These are phyloP conservation scores for Thelaira solivaga DNA, from an alignment of 2,888 invertebrate genomes.

Conservation along the genomic window DNA sequence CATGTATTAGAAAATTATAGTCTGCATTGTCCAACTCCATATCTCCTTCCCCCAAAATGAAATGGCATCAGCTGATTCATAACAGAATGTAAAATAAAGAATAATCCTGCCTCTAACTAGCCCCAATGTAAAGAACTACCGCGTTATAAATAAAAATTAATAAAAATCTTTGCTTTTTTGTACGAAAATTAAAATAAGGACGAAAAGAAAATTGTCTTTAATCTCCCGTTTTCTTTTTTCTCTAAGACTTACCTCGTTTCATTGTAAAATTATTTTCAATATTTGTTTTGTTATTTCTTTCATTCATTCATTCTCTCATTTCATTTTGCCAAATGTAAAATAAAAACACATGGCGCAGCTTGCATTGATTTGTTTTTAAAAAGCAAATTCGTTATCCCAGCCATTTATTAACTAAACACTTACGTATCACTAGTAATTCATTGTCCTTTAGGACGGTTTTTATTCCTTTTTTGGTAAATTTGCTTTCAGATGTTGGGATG, in stretches of 20 bases:
- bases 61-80: no score
- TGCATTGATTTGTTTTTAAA: constrained; percentile 50
- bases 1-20: no score
- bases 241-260: neutral
- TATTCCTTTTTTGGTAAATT: constrained; percentile 11
- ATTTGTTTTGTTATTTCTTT: neutral
- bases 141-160: no score
- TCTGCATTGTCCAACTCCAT: no score
- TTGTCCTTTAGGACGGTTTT: constrained; percentile 40
- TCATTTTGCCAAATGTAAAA: constrained; percentile 12
- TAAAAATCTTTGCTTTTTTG: no score
- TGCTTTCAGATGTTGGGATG: constrained; percentile 27
- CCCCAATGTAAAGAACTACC: no score
- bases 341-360: constrained; percentile 59
- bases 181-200: no score
- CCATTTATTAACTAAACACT: constrained; percentile 22
- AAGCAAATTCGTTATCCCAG: constrained; percentile 42
- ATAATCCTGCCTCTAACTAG: no score
- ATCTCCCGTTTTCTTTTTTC: no score
- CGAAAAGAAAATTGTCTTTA: no score
- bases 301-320: constrained; percentile 13
- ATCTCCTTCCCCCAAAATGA: no score
- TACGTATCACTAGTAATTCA: constrained; percentile 3
- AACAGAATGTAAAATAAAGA: no score
- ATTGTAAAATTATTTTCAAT: constrained; percentile 40